These are phyloP conservation scores for Cetonia aurata DNA, from an alignment of 2,888 invertebrate species.

Conservation along the genomic window DNA sequence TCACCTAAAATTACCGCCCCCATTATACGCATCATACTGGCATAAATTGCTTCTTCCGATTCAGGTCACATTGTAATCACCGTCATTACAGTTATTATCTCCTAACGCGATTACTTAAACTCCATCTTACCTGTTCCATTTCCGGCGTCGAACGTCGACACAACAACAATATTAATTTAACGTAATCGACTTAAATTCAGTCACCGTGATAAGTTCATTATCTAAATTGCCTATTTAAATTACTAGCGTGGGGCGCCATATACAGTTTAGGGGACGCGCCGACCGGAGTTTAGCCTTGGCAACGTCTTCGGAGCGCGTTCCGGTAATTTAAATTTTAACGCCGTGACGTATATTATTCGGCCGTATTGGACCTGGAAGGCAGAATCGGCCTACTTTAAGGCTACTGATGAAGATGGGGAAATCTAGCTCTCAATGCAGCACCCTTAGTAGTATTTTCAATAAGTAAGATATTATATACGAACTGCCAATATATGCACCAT, in stretches of 20 bases:
- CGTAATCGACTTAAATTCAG: slow-evolving; percentile 37
- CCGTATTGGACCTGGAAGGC: slow-evolving; percentile 1
- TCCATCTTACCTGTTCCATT: slow-evolving; percentile 29
- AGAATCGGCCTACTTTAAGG: not conserved
- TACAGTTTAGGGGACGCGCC: not conserved
- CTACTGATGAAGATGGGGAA: not conserved
- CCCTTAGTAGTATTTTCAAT: too few relatives aligned
- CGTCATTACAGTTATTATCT: slow-evolving; percentile 20
- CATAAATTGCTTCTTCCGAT: slow-evolving; percentile 9
- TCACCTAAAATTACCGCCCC: too few relatives aligned
- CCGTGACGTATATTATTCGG: slow-evolving; percentile 18
- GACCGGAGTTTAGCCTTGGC: not conserved
- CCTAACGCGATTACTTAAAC: slow-evolving; percentile 24
- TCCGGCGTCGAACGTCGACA: slow-evolving; percentile 8
- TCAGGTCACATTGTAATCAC: slow-evolving; percentile 15
- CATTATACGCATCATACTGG: not conserved
- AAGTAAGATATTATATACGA: too few relatives aligned
- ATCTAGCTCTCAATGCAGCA: too few relatives aligned
- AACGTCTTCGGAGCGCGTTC: slow-evolving; percentile 15
- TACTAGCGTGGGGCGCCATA: slow-evolving; percentile 18
- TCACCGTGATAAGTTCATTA: slow-evolving; percentile 41
- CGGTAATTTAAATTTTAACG: slow-evolving; percentile 32
- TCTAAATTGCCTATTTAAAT: slow-evolving; percentile 41
- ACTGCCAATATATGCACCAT: too few relatives aligned
- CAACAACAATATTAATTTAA: slow-evolving; percentile 37